phyloP scores from a whole-genome alignment of 1,140 invertebrate species.

The Venturia canescens region DNA sequence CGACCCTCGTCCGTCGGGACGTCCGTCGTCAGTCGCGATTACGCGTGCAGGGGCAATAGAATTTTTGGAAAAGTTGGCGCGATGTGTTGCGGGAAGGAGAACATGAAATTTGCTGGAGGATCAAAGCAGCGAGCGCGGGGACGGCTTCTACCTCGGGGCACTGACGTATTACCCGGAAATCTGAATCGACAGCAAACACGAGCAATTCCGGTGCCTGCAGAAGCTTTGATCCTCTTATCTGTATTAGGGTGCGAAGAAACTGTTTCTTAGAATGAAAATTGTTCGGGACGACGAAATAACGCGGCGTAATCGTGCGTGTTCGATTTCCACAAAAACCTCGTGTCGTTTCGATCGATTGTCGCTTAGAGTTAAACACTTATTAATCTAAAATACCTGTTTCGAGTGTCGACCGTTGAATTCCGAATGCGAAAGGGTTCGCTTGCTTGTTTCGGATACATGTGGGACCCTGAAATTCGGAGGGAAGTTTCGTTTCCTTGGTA shows the following conservation, averaged over 20 bases:
- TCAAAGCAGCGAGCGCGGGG: slow-evolving; percentile 60
- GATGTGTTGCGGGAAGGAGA: slow-evolving; percentile 51
- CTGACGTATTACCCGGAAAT: slow-evolving; percentile 71
- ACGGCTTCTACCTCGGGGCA: slow-evolving; percentile 55
- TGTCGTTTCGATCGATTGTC: too few relatives aligned
- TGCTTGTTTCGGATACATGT: slow-evolving; percentile 8
- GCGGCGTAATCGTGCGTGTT: background rate
- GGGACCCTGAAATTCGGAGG: slow-evolving; percentile 47
- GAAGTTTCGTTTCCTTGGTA: slow-evolving; percentile 54
- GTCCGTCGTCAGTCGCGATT: slow-evolving; percentile 45
- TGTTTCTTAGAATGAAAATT: background rate
- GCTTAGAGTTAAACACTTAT: background rate
- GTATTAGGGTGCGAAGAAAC: slow-evolving; percentile 55
- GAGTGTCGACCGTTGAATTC: background rate
- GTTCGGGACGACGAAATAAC: background rate
- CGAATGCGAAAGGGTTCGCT: background rate
- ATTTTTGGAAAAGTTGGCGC: slow-evolving; percentile 62
- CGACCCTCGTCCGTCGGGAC: slow-evolving; percentile 55
- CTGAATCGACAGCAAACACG: slow-evolving; percentile 64
- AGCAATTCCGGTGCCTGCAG: slow-evolving; percentile 52
- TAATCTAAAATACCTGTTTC: slow-evolving; percentile 20
- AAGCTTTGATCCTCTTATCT: slow-evolving; percentile 66
- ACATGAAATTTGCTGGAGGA: slow-evolving; percentile 52
- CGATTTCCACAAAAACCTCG: too few relatives aligned
- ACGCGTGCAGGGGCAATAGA: slow-evolving; percentile 47